Percentiles rank a stretch among this genome's conserved stretches.
Evolutionary conservation across 1,140 invertebrate species (phyloP).

Genomic region (Pseudachorutes palmiensis): DNA sequence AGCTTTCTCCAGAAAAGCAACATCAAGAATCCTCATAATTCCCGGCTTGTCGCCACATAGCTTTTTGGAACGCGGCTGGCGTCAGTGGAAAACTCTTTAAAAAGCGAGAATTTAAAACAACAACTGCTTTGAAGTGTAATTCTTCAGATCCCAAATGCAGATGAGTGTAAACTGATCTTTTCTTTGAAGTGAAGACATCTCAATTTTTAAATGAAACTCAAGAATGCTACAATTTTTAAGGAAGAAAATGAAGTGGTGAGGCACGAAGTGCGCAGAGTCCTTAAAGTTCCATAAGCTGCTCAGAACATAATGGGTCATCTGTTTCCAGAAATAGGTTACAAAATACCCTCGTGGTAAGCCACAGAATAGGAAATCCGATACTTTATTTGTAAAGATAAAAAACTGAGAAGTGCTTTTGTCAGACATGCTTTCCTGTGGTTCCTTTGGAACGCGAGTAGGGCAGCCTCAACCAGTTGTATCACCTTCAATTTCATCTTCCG

Average conservation of each 20-base stretch:
- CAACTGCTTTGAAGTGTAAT: too few relatives aligned
- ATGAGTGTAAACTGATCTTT: too few relatives aligned
- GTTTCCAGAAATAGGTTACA: neutral
- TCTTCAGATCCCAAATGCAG: too few relatives aligned
- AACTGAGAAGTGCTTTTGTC: constrained; percentile 1
- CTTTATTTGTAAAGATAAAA: neutral
- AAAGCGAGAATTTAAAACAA: too few relatives aligned
- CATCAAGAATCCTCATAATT: too few relatives aligned
- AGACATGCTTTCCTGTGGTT: neutral
- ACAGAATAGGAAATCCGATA: neutral
- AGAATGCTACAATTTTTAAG: neutral
- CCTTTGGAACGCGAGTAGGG: neutral
- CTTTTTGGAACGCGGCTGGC: too few relatives aligned
- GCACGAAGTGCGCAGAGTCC: neutral
- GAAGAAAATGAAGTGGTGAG: neutral
- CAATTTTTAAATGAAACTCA: neutral
- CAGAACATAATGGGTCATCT: neutral
- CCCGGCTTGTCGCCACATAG: too few relatives aligned
- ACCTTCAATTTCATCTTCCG: neutral
- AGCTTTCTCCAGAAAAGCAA: too few relatives aligned
- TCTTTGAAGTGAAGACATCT: neutral
- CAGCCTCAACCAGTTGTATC: neutral
- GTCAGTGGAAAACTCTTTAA: too few relatives aligned
- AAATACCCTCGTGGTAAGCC: neutral
- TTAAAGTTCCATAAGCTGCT: neutral